phyloP scores from a whole-genome alignment of 2,113 vertebrate species.

The Aix galericulata region DNA sequence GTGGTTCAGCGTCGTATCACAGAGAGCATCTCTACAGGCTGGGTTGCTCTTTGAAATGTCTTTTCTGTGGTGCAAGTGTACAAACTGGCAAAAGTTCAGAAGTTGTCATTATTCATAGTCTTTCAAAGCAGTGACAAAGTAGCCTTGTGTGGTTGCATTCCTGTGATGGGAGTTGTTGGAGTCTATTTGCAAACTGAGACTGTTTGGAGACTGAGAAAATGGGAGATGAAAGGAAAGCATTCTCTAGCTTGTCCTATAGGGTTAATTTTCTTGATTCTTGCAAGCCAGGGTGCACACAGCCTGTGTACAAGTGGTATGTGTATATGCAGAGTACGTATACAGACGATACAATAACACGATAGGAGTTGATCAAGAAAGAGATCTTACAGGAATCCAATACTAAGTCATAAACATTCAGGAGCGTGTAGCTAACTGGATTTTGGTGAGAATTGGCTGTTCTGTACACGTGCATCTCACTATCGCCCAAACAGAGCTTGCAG shows the following conservation, averaged over 20 bases:
- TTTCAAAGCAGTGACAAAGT: not conserved
- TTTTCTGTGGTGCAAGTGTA: not conserved
- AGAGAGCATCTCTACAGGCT: not conserved
- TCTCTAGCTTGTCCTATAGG: not conserved
- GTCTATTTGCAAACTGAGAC: not conserved
- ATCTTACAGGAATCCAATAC: not conserved
- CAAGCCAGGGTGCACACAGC: not conserved
- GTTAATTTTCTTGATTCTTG: not conserved
- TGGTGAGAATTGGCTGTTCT: not conserved
- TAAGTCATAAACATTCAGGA: not conserved
- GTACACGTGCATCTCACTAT: not conserved
- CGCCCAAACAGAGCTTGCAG: slow-evolving; percentile 18
- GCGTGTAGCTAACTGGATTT: not conserved
- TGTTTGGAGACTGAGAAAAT: not conserved
- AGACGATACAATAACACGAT: not conserved
- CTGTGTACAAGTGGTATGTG: not conserved
- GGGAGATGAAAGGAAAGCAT: not conserved
- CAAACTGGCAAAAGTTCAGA: not conserved
- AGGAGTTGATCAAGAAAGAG: not conserved
- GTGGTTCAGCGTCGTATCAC: not conserved
- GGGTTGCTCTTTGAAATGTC: not conserved
- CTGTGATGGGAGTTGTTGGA: not conserved
- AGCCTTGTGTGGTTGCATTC: not conserved
- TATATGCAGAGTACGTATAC: not conserved
- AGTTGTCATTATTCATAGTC: not conserved